Base-by-base conservation (phyloP, 2,888 invertebrate genomes). In the Ophion ventricosus region DNA sequence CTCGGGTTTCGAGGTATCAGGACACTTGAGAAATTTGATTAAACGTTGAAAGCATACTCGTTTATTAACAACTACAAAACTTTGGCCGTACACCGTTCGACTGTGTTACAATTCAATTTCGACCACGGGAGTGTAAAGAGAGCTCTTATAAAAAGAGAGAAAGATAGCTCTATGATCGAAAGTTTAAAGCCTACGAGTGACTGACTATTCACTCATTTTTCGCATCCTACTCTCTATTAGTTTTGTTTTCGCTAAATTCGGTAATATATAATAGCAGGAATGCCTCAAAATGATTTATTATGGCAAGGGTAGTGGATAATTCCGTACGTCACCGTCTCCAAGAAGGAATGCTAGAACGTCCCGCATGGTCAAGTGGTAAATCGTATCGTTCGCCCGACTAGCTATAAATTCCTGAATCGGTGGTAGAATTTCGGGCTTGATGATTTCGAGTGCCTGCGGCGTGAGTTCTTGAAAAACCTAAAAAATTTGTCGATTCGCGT, bases 341-440 rank as follows among this genome's bases (percentile, higher is more conserved):
- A 92, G 67, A 57, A 92, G 88, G 83, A 92, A 88, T 70, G 80
- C 88, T 35, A 92, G 82, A 17, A 92, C 67, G 76, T 92, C 92
- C 43, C 88, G 88, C 90, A 91, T 90, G 2, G 91, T 92, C 57
- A 92, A 83, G 57, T 92, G 90, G 75, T 90, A 90, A 81, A 90
- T 89, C 49, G 92, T 91, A 40, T 90, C 90, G 85, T 92, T 92
- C 25, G 87, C 90, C 75, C 87, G 86, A 23, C 87, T 84, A 0
- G 90, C 88, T 49, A 92, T 89, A 76, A 88, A 91, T 54, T 91
- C 88, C 81, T 90, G 89, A 69, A 92, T 91, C 35, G 85, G 88
- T 8, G 92, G 92, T 72, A 92, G 80, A 78, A 92, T 85, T 66
- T 92, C 92, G 11, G 92, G 92, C 76, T 92, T 92, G 66, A 92